phyloP scores from a whole-genome alignment of 2,797 vertebrate species.

The Enteromius fasciolatus region DNA sequence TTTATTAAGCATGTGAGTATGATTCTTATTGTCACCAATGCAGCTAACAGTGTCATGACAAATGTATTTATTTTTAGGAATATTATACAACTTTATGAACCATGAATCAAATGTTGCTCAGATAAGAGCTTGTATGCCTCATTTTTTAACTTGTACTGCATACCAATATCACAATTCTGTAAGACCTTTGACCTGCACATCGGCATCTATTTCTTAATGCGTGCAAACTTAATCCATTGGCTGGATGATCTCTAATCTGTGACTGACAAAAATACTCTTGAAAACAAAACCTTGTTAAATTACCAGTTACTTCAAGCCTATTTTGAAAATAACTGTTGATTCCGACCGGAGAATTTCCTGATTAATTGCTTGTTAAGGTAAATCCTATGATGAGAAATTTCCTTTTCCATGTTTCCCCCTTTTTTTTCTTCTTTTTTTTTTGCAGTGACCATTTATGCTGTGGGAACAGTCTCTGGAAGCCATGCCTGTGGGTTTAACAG shows the following conservation, averaged over 20 bases:
- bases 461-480: conserved; percentile 85
- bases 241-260: conserved; percentile 48
- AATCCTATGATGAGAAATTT: conserved; percentile 56
- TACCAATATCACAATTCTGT: conserved; percentile 33
- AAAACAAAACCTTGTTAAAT: conserved; percentile 49
- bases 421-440: conserved; percentile 65
- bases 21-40: conserved; percentile 58
- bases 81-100: conserved; percentile 60
- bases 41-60: conserved; percentile 53
- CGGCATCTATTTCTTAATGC: conserved; percentile 41
- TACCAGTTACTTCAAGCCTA: conserved; percentile 54
- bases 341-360: conserved; percentile 62
- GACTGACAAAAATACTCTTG: conserved; percentile 51
- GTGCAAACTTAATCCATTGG: conserved; percentile 44
- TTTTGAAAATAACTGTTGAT: conserved; percentile 60
- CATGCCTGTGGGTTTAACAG: conserved; percentile 85
- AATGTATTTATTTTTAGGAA: conserved; percentile 59
- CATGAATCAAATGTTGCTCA: conserved; percentile 53
- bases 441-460: conserved; percentile 81
- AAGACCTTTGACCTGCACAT: conserved; percentile 47
- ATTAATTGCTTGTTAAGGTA: conserved; percentile 60
- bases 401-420: conserved; percentile 42
- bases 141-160: conserved; percentile 41
- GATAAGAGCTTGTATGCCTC: conserved; percentile 50
- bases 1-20: conserved; percentile 55